Evolutionary conservation across 2,888 invertebrate species (phyloP), one percentile per base, ranked within the genome.

Genomic region (Agrochola circellaris): DNA sequence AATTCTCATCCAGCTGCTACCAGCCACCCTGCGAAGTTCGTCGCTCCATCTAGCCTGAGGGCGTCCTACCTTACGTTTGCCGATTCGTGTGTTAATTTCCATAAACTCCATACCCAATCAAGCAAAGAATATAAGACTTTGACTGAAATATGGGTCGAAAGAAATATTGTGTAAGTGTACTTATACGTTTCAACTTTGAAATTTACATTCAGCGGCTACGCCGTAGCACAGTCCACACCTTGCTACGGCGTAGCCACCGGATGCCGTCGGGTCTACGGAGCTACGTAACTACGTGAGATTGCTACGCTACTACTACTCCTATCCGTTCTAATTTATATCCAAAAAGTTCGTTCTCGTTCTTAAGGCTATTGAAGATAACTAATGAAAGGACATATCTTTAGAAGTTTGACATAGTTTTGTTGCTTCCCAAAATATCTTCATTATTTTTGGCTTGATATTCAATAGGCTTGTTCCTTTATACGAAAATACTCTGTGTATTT

Each of bases 121-220:
- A 26, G 38, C 38, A 4, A 26, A 15, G 23, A 48, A 15, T 38
- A 8, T 2, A 62, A 8, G 0, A 1, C 23, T 9, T 17, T 30
- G 4, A 30, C 23, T 20, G 58, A 80, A 66, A 64, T 42, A 62
- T n/a, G 26, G 6, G 34, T 58, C 20, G 7, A 9, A 54, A 34
- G 15, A 71, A 75, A 42, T 30, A 30, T 62, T n/a, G 6, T n/a
- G 6, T 7, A 48, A 4, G 8, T 51, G 34, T 45, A 64, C 20
- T 56, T 51, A 60, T 23, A 62, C n/a, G 54, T 58, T 69, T 45
- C 56, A 79, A 72, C 64, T 67, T 45, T 71, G 69, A 73, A 67
- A 68, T 83, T 72, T 38, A 76, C 61, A 58, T 75, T 81, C 58
- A 13, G 13, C 6, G 17, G 72, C 70, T 86, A 86, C 77, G 79